phyloP scores from a whole-genome alignment of 2,113 vertebrate genomes.

The Serilophus lunatus region DNA sequence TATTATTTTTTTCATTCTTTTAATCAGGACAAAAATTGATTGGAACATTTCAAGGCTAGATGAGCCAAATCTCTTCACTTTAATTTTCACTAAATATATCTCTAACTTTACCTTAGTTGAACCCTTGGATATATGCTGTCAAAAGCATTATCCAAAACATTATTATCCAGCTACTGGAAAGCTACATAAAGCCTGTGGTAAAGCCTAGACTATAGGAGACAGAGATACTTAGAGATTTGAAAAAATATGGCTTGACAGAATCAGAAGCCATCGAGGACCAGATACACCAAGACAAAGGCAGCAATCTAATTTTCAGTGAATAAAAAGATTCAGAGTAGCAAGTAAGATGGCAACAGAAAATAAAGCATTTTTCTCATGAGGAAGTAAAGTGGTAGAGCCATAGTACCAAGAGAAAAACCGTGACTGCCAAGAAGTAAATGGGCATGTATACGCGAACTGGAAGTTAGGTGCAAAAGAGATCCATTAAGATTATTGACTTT shows the following conservation, averaged over 20 bases:
- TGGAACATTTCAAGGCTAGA: not conserved
- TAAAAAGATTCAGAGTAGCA: not conserved
- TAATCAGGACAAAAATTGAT: not conserved
- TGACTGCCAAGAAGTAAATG: not conserved
- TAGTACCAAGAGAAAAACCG: not conserved
- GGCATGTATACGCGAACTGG: not conserved
- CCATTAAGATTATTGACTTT: not conserved
- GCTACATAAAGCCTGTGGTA: not conserved
- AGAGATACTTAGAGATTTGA: not conserved
- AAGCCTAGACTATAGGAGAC: not conserved
- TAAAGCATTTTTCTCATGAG: not conserved
- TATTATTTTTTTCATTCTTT: not conserved
- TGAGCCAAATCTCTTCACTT: not conserved
- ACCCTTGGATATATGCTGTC: not conserved
- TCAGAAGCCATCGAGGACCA: not conserved
- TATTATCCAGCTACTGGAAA: not conserved
- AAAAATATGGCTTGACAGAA: not conserved
- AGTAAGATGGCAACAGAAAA: not conserved
- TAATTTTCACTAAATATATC: not conserved
- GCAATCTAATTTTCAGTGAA: rapidly evolving
- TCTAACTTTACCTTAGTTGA: not conserved
- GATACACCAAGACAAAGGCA: not conserved
- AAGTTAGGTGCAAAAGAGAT: not conserved
- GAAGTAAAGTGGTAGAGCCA: not conserved
- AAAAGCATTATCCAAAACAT: not conserved